Evolutionary conservation across 2,113 vertebrate genomes (phyloP).

Genomic region (Podiceps cristatus): DNA sequence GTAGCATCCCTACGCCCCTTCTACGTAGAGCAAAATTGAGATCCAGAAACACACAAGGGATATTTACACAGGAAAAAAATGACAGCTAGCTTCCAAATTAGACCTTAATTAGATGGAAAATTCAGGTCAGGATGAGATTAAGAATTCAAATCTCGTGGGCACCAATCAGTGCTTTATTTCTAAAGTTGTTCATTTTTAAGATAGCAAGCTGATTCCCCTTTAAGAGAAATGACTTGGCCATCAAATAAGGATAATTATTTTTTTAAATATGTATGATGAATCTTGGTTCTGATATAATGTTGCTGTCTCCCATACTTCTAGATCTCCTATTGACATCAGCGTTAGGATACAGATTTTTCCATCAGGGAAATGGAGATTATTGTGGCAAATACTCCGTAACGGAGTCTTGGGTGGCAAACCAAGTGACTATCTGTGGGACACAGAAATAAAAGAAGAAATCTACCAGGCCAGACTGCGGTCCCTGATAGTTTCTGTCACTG

Average conservation of each 20-base stretch:
- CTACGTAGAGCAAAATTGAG: neutral
- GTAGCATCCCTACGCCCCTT: neutral
- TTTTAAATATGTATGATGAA: neutral
- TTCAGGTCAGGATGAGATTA: slow-evolving; percentile 64
- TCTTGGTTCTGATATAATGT: neutral
- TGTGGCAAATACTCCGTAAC: neutral
- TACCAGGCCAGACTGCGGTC: neutral
- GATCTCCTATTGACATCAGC: neutral
- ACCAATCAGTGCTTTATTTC: slow-evolving; percentile 7
- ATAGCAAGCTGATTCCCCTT: slow-evolving; percentile 31
- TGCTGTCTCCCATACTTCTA: neutral
- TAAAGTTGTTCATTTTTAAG: slow-evolving; percentile 21
- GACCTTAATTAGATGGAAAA: slow-evolving; percentile 57
- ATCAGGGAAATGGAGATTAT: slow-evolving; percentile 9
- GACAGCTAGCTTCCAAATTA: slow-evolving; percentile 33
- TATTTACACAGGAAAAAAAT: slow-evolving; percentile 2
- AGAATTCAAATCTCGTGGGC: slow-evolving; percentile 15
- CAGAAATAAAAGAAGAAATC: slow-evolving; percentile 17
- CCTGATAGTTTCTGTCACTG: neutral
- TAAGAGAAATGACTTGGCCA: slow-evolving; percentile 1
- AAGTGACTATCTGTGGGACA: neutral
- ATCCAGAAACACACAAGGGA: slow-evolving; percentile 12
- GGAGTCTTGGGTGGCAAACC: neutral
- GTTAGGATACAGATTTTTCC: neutral
- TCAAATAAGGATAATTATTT: neutral